A percentile compares a stretch with the other conserved stretches of the same genome.
These are phyloP conservation scores for Anthonomus grandis DNA, from an alignment of 1,140 invertebrate genomes.

Conservation along the genomic window DNA sequence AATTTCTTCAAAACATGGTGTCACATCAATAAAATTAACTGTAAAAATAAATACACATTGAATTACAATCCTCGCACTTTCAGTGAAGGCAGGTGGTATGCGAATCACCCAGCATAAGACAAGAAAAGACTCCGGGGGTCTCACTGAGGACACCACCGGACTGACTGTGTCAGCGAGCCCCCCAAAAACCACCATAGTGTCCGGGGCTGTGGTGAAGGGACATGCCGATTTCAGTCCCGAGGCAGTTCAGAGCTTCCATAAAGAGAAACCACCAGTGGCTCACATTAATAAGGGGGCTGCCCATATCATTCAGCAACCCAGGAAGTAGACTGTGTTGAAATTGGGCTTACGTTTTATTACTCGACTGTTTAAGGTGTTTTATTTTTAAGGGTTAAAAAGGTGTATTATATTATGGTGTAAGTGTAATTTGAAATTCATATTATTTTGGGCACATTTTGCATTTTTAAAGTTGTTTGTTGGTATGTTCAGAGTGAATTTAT, in stretches of 20 bases:
- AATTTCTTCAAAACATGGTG: neutral
- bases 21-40: neutral
- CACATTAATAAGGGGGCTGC: slow-evolving; percentile 56
- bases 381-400: too few species aligned
- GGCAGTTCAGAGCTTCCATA: slow-evolving; percentile 77
- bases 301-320: slow-evolving; percentile 75
- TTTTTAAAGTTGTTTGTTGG: too few species aligned
- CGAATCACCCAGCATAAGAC: slow-evolving; percentile 84
- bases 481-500: too few species aligned
- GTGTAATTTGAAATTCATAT: too few species aligned
- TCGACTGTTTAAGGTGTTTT: too few species aligned
- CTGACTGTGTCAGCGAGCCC: slow-evolving; percentile 58
- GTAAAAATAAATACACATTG: neutral
- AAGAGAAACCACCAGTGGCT: slow-evolving; percentile 65
- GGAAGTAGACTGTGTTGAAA: slow-evolving; percentile 57
- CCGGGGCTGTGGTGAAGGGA: slow-evolving; percentile 74
- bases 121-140: slow-evolving; percentile 50
- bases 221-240: slow-evolving; percentile 85
- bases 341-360: too few species aligned
- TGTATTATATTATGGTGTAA: too few species aligned
- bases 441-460: too few species aligned
- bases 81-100: slow-evolving; percentile 91
- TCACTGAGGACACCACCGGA: slow-evolving; percentile 46
- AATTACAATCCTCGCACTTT: slow-evolving; percentile 30
- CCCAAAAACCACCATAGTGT: slow-evolving; percentile 72